phyloP scores from a whole-genome alignment of 1,140 invertebrate species.

The Wasmannia auropunctata region DNA sequence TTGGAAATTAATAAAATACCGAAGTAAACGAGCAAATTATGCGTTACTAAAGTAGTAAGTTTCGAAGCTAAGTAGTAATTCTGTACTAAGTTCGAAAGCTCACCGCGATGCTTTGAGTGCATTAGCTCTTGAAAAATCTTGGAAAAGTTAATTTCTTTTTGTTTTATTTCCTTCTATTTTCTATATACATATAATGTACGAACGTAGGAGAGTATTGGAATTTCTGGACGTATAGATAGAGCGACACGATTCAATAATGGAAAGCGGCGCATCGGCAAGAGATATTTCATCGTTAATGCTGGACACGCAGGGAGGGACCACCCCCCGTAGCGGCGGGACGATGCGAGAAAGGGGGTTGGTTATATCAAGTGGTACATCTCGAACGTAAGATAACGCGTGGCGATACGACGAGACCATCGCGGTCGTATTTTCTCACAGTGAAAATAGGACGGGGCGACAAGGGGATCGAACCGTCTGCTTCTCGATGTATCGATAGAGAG shows the following conservation, averaged over 20 bases:
- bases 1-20: not conserved
- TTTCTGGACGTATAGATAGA: conserved; percentile 7
- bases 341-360: not conserved
- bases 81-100: not conserved
- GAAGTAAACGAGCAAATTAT: not conserved
- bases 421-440: conserved; percentile 29
- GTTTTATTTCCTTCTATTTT: not conserved
- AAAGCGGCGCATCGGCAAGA: conserved; percentile 10
- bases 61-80: not conserved
- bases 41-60: not conserved
- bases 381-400: conserved; percentile 41
- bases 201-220: conserved; percentile 3
- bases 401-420: conserved; percentile 3
- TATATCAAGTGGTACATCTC: conserved; percentile 50
- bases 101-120: not conserved
- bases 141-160: not conserved
- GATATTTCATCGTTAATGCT: conserved; percentile 51
- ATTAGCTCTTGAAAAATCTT: too few species aligned
- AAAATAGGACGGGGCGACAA: not conserved
- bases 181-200: not conserved
- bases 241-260: conserved; percentile 35
- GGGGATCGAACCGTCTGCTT: not conserved
- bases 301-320: not conserved
- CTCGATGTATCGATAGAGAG: not conserved
- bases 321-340: not conserved